Evolutionary conservation across 64 coral and sea anemone species (phyloP).

Genomic region (Pocillopora verrucosa): DNA sequence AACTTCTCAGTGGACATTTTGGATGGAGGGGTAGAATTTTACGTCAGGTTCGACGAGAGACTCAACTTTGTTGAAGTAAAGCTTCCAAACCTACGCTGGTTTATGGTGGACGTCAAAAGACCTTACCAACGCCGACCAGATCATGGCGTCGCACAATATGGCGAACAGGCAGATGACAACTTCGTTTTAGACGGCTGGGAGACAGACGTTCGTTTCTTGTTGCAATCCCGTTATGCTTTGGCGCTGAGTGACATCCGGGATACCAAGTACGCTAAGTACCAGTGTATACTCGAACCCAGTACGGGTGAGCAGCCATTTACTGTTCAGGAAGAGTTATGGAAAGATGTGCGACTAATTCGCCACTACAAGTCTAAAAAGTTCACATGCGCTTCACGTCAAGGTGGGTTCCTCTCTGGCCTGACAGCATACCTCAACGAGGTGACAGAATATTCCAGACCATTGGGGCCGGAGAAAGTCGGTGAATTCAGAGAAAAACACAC

Average conservation of each 20-base stretch:
- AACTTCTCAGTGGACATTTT: conserved; percentile 20
- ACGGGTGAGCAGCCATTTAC: conserved; percentile 25
- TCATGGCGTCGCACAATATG: not conserved
- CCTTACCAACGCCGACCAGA: conserved; percentile 30
- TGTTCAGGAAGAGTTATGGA: conserved; percentile 71
- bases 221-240: conserved; percentile 66
- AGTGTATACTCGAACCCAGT: conserved; percentile 27
- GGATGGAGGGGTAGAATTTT: conserved; percentile 38
- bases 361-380: conserved; percentile 46
- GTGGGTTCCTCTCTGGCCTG: conserved; percentile 36
- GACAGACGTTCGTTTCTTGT: conserved; percentile 76
- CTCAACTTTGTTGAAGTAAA: conserved; percentile 61
- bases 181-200: conserved; percentile 63
- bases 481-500: conserved; percentile 50
- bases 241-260: conserved; percentile 30
- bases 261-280: conserved; percentile 71
- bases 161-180: not conserved
- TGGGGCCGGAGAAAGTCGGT: not conserved
- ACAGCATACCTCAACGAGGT: conserved; percentile 45
- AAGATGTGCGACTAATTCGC: conserved; percentile 70
- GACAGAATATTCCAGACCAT: conserved; percentile 77
- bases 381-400: not conserved
- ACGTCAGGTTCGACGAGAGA: conserved; percentile 60
- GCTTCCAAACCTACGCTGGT: conserved; percentile 85
- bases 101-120: conserved; percentile 75